Evolutionary conservation across 2,113 vertebrate genomes (phyloP).

Genomic region (Myotis lucifugus): DNA sequence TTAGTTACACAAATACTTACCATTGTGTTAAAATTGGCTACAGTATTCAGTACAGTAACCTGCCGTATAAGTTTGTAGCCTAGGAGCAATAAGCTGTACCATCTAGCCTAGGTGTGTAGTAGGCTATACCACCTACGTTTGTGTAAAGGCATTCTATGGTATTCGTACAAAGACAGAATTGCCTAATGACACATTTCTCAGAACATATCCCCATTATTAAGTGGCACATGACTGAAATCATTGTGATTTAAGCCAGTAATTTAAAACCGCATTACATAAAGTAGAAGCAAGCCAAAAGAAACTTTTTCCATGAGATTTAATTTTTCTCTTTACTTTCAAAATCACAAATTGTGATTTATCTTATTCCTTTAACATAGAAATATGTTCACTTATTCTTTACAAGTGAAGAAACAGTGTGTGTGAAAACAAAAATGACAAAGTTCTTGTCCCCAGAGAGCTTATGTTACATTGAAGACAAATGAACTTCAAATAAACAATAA

Average conservation of each 20-base stretch:
- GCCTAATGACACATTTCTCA: neutral
- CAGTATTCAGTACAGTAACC: neutral
- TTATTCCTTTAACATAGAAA: conserved; percentile 8
- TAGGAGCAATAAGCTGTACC: neutral
- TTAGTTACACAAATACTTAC: neutral
- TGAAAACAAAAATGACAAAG: neutral
- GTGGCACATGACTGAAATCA: neutral
- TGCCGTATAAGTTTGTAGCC: neutral
- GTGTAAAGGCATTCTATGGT: neutral
- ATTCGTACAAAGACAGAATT: neutral
- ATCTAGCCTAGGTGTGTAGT: neutral
- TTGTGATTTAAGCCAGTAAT: neutral
- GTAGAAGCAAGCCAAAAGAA: conserved; percentile 28
- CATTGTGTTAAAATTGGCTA: neutral
- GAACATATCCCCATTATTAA: neutral
- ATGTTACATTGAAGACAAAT: neutral
- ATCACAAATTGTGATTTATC: neutral
- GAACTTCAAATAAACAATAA: neutral
- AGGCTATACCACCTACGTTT: neutral
- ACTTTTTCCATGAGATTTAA: neutral
- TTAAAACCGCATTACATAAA: conserved; percentile 1
- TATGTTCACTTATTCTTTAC: neutral
- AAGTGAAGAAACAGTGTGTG: neutral
- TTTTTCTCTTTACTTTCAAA: conserved; percentile 1
- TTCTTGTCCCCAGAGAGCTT: neutral